A percentile compares a stretch with the other conserved stretches of the same genome.
phyloP scores from a whole-genome alignment of 2,113 vertebrate species.

The Dendrocopos noguchii region DNA sequence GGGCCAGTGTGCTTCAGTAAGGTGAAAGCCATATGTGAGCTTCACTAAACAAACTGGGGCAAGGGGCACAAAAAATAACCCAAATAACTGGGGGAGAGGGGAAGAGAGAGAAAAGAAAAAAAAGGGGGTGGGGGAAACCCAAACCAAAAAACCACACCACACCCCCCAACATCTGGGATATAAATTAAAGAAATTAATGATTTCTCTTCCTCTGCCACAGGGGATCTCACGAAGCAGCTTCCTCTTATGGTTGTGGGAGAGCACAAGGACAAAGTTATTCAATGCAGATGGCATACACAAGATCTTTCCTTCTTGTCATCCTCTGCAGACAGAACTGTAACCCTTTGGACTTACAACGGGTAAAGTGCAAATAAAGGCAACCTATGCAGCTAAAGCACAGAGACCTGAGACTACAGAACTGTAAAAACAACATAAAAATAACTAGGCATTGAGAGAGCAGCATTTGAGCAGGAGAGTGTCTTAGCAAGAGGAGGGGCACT shows the following conservation, averaged over 20 bases:
- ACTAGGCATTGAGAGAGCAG: conserved; percentile 50
- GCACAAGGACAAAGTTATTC: conserved; percentile 97
- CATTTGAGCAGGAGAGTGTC: conserved; percentile 50
- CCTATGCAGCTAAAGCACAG: conserved; percentile 70
- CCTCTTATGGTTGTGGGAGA: conserved; percentile 92
- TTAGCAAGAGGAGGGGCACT: conserved; percentile 31
- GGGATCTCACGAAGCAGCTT: conserved; percentile 94
- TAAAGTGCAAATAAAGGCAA: conserved; percentile 57
- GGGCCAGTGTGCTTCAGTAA: background rate
- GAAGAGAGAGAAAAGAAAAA: background rate
- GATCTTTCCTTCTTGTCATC: conserved; percentile 94
- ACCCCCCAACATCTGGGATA: background rate
- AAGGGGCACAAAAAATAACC: no score
- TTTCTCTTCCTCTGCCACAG: conserved; percentile 70
- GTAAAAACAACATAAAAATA: conserved; percentile 27
- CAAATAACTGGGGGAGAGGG: no score
- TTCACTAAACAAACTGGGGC: background rate
- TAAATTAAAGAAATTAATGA: background rate
- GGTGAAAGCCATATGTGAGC: background rate
- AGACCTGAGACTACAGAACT: conserved; percentile 65
- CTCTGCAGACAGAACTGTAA: conserved; percentile 94
- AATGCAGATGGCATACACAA: conserved; percentile 94
- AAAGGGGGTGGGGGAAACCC: no score
- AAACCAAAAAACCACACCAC: fast-evolving
- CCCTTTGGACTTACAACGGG: conserved; percentile 89